Evolutionary conservation across 2,888 invertebrate genomes (phyloP).

Genomic region (Penaeus monodon): DNA sequence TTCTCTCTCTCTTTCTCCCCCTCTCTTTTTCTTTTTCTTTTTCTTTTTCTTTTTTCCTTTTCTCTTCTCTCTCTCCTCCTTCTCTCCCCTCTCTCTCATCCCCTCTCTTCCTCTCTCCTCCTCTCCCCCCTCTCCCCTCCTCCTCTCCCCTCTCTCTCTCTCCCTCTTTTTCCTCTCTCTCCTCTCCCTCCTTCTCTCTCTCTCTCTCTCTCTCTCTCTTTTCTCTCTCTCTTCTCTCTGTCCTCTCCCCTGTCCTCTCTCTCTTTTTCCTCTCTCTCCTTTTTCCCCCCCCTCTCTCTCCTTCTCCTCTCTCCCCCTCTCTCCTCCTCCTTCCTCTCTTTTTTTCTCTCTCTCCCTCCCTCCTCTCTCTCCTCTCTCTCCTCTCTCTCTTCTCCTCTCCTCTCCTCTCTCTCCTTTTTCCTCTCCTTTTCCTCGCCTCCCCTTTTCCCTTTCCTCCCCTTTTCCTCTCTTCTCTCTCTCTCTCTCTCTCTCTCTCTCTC

Average conservation of each 20-base stretch:
- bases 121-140: not conserved
- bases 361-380: not conserved
- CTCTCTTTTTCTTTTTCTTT: no score
- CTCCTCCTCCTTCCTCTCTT: not conserved
- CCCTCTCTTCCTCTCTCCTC: not conserved
- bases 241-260: not conserved
- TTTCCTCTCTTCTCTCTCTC: not conserved
- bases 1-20: no score
- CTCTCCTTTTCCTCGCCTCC: constrained; percentile 15
- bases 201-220: not conserved
- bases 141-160: not conserved
- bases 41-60: no score
- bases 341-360: not conserved
- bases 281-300: no score
- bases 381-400: not conserved
- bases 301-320: not conserved
- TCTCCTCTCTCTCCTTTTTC: not conserved
- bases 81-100: no score
- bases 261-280: not conserved
- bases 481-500: constrained; percentile 3
- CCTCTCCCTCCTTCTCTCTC: not conserved
- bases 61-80: no score
- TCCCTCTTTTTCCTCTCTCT: not conserved
- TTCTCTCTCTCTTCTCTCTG: no score
- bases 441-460: not conserved